phyloP scores from a whole-genome alignment of 1,140 invertebrate genomes.

The silkworm (Bombyx mori) region DNA sequence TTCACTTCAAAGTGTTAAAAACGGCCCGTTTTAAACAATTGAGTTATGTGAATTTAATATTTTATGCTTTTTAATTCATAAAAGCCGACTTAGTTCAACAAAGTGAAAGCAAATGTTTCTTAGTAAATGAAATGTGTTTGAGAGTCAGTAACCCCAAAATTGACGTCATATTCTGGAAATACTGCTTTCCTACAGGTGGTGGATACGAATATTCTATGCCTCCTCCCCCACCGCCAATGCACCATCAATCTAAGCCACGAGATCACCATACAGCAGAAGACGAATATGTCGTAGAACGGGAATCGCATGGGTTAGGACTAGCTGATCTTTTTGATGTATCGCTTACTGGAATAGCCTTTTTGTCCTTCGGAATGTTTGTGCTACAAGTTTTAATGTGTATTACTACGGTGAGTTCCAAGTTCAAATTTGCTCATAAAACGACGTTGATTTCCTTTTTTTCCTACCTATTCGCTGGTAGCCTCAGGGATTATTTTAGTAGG shows the following conservation, averaged over 20 bases:
- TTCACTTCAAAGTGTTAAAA: too few relatives aligned
- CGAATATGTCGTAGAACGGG: conserved; percentile 33
- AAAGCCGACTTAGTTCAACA: too few relatives aligned
- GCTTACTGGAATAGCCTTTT: conserved; percentile 81
- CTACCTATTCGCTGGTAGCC: too few relatives aligned
- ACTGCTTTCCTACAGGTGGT: conserved; percentile 26
- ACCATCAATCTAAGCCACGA: conserved; percentile 26
- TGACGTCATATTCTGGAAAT: too few relatives aligned
- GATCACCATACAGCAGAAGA: conserved; percentile 23
- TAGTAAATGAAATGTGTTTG: too few relatives aligned
- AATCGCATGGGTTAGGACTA: conserved; percentile 74
- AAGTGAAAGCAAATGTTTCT: too few relatives aligned
- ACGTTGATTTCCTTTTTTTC: too few relatives aligned
- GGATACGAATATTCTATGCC: conserved; percentile 57
- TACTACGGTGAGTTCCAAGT: conserved; percentile 66
- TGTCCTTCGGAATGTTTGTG: conserved; percentile 84
- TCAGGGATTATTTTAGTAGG: too few relatives aligned
- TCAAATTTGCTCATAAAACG: neutral
- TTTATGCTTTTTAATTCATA: too few relatives aligned
- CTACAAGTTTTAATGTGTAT: conserved; percentile 83
- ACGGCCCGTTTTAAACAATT: too few relatives aligned
- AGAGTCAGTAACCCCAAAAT: too few relatives aligned
- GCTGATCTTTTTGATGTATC: conserved; percentile 84
- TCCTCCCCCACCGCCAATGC: conserved; percentile 45
- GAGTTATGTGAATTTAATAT: too few relatives aligned